Evolutionary conservation across 2,113 vertebrate species (phyloP).

Genomic region (Loxodonta africana): DNA sequence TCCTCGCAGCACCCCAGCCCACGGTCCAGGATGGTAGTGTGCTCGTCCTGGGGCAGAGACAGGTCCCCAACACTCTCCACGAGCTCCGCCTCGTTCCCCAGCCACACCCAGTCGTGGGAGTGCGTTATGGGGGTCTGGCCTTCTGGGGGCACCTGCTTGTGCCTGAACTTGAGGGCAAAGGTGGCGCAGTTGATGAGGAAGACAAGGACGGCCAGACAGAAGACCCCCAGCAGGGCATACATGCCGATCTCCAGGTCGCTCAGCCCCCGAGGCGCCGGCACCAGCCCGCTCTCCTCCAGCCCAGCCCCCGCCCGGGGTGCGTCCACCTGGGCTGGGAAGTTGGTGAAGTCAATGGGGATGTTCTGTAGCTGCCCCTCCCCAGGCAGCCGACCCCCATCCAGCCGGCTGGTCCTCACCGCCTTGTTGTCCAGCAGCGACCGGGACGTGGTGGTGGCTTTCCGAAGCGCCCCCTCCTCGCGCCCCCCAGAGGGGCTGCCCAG

Average conservation of each 20-base stretch:
- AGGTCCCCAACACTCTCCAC: conserved; percentile 91
- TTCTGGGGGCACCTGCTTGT: conserved; percentile 96
- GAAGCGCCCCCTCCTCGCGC: conserved; percentile 88
- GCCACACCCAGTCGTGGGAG: conserved; percentile 99
- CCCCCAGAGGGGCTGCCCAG: conserved; percentile 89
- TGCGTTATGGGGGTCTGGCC: conserved; percentile 94
- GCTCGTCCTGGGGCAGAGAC: conserved; percentile 90
- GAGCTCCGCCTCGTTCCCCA: conserved; percentile 95
- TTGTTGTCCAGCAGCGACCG: conserved; percentile 88
- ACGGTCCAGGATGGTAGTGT: conserved; percentile 93
- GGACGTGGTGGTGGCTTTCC: conserved; percentile 90
- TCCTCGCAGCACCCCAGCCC: conserved; percentile 90
- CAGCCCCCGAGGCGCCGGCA: conserved; percentile 91
- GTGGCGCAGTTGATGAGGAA: conserved; percentile 98
- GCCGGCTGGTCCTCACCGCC: conserved; percentile 78
- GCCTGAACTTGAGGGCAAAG: conserved; percentile 95
- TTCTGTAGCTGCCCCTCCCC: conserved; percentile 90
- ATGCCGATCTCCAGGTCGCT: conserved; percentile 98
- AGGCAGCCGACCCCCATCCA: conserved; percentile 88
- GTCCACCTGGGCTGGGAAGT: conserved; percentile 95
- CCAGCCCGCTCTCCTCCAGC: conserved; percentile 89
- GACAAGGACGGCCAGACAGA: conserved; percentile 97
- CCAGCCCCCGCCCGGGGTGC: conserved; percentile 88
- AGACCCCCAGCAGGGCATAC: conserved; percentile 98
- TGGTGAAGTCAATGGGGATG: conserved; percentile 94